Evolutionary conservation across 30 jellyfish, hydroid and myxozoan genomes (phyloP), one percentile per base, ranked within the genome.

Genomic region (Morbakka virulenta): DNA sequence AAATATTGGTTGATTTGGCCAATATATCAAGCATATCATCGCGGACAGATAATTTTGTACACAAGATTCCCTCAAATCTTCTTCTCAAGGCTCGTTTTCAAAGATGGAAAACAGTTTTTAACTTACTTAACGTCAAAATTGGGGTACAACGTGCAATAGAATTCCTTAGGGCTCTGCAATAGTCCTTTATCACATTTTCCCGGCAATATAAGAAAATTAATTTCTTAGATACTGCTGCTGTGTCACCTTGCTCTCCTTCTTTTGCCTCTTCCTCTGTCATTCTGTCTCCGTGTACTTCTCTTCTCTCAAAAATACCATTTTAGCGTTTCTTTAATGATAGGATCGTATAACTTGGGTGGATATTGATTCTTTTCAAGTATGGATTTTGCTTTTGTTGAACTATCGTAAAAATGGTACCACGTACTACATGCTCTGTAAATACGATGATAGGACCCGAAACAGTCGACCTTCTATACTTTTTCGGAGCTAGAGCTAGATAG

Each of bases 401-500:
- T n/a, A n/a, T n/a, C n/a, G n/a, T n/a, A n/a, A n/a, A n/a, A n/a
- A n/a, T n/a, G n/a, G n/a, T n/a, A n/a, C n/a, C n/a, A n/a, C 1
- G 81, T 22, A 35, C 86, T 74, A 30, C 86, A 74, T 26, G 82
- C 4, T 22, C 86, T 3, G 64, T 50, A 74, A 4, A 49, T 57
- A 13, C 83, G 12, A 53, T 0, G 86, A 6, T 25, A 29, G 27
- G 31, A 74, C 82, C 86, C 14, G 81, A 52, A 3, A 74, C 82
- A 13, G 30, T 76, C 13, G 84, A 72, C 52, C 82, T 11, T 14
- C 52, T 72, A 57, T 74, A 51, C 47, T 32, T 24, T 29, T 9
- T 13, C n/a, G 86, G 83, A 1, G 86, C 82, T 3, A 53, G 67
- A 17, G 84, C 86, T 14, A 51, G 82, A 53, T 20, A 74, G 30